Percentiles rank a stretch among this genome's conserved stretches.
Conservation (phyloP, 2,888 invertebrate genomes). For the Reticulitermes lucifugus region DNA sequence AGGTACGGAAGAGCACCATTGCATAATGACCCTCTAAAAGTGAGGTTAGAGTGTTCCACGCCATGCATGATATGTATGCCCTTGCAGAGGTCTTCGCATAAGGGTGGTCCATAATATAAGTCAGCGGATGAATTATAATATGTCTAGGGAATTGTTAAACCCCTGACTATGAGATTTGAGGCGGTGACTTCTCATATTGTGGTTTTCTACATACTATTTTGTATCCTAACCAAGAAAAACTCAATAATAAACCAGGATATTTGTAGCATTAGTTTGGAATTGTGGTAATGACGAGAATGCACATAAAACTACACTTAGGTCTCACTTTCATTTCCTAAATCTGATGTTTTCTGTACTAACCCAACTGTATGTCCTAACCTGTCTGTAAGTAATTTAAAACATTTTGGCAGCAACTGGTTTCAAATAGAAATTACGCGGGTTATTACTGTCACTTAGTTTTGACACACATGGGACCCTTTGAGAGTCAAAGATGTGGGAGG, state of each 20-base stretch:
- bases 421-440: no score
- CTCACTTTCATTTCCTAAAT: no score
- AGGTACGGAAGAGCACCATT: background rate
- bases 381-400: no score
- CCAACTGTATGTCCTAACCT: no score
- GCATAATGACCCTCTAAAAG: background rate
- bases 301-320: no score
- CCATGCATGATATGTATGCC: background rate
- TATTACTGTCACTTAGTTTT: no score
- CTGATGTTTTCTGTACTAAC: no score
- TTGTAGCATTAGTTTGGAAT: no score
- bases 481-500: no score
- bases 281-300: no score
- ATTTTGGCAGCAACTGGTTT: no score
- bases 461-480: no score
- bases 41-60: background rate
- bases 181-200: background rate
- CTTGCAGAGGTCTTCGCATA: background rate
- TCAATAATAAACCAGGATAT: background rate
- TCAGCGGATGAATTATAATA: background rate
- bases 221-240: background rate
- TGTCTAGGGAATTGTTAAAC: background rate
- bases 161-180: background rate
- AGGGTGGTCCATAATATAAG: background rate
- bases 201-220: background rate